Base-by-base conservation (phyloP, 2,888 invertebrate species). In the Crossocerus cetratus region DNA sequence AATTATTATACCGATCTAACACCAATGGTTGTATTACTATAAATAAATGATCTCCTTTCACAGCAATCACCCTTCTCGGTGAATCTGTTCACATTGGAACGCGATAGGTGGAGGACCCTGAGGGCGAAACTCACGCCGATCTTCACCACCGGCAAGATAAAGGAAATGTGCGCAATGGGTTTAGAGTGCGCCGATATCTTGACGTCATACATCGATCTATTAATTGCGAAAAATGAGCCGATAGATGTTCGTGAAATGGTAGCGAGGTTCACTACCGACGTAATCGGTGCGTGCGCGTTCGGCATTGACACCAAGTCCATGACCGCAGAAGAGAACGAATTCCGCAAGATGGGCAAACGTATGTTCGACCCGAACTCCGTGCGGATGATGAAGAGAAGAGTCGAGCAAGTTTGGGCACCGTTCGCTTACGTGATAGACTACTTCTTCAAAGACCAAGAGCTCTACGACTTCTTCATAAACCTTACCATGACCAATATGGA, bases 111-210 rank as follows among this genome's bases (percentile, higher is more conserved):
- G 93, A 92, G 92, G 69, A 85, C 87, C 0, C 84, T 91, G 1
- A 88, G 93, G 4, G 84, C 88, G 0, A 91, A 91, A 76, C 76
- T 93, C 16, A 91, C 92, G 1, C 90, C 92, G 0, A 91, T 91
- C 1, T 90, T 93, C 42, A 92, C 92, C 0, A 85, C 88, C 14
- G 91, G 90, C 53, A 91, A 92, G 71, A 91, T 91, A 32, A 93
- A 92, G 78, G 86, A 91, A 0, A 91, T 92, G 80, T 92, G 91
- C 72, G 90, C 91, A 0, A 86, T 92, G 2, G 90, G 93, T 3
- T 84, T 87, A 16, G 88, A 91, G 21, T 91, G 92, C 4, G 88
- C 91, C 13, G 78, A 88, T 4, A 87, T 88, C 53, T 83, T 93
- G 75, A 87, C 88, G 0, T 81, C 87, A 0, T 91, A 90, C 77